phyloP scores from a whole-genome alignment of 2,888 invertebrate species.

The Amphipyra berbera region DNA sequence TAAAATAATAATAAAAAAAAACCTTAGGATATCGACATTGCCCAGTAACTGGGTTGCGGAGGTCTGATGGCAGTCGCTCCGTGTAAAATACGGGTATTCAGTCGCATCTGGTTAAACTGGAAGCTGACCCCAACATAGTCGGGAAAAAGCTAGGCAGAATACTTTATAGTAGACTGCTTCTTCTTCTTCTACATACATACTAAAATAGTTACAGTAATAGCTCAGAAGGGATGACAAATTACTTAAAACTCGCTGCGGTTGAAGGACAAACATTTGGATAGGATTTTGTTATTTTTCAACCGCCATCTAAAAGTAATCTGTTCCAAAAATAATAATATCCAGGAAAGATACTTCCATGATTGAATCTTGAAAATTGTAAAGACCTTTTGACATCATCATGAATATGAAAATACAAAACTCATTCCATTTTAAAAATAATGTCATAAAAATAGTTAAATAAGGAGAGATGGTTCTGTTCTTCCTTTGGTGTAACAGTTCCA shows the following conservation, averaged over 20 bases:
- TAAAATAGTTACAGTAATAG: not conserved
- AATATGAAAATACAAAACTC: constrained; percentile 74
- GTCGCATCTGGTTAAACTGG: too few species aligned
- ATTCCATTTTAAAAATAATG: constrained; percentile 79
- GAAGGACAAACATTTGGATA: constrained; percentile 7
- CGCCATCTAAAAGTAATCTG: not conserved
- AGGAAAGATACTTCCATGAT: constrained; percentile 40
- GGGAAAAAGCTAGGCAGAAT: too few species aligned
- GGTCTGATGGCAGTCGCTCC: too few species aligned
- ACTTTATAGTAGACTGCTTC: too few species aligned
- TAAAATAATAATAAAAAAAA: too few species aligned
- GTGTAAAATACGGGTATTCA: too few species aligned
- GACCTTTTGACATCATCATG: constrained; percentile 66
- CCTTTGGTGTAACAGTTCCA: constrained; percentile 77
- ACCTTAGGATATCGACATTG: too few species aligned
- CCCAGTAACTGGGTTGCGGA: too few species aligned
- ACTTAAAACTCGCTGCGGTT: not conserved
- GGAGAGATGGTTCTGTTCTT: constrained; percentile 77
- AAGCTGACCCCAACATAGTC: too few species aligned
- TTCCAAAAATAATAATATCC: constrained; percentile 29
- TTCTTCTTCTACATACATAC: too few species aligned
- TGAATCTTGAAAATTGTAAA: constrained; percentile 58
- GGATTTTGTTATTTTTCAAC: constrained; percentile 23
- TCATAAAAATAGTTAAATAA: constrained; percentile 85
- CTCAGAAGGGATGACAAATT: constrained; percentile 17